phyloP scores from a whole-genome alignment of 1,140 invertebrate species.

The Ostrea denselamellosa region DNA sequence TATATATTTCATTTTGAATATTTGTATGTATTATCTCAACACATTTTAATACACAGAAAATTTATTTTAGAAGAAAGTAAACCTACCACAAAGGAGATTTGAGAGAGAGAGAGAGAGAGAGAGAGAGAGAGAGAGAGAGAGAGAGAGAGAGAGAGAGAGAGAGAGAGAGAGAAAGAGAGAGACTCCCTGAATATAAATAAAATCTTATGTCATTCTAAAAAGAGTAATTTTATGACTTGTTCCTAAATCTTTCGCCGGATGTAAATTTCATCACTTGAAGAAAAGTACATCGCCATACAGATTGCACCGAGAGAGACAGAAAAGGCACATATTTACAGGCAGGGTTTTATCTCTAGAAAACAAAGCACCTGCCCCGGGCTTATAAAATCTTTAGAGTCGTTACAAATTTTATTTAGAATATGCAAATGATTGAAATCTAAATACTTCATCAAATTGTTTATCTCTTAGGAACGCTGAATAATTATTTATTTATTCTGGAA shows the following conservation, averaged over 20 bases:
- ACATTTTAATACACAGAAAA: too few relatives aligned
- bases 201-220: not conserved
- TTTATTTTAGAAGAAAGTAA: too few relatives aligned
- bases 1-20: too few relatives aligned
- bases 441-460: not conserved
- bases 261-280: not conserved
- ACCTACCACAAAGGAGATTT: too few relatives aligned
- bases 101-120: too few relatives aligned
- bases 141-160: too few relatives aligned
- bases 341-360: not conserved
- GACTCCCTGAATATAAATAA: not conserved
- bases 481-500: not conserved
- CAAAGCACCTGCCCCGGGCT: not conserved
- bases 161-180: too few relatives aligned
- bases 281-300: not conserved
- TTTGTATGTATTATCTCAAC: too few relatives aligned
- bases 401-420: not conserved
- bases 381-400: not conserved
- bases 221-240: not conserved
- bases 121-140: too few relatives aligned
- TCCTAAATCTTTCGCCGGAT: conserved; percentile 25
- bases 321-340: not conserved
- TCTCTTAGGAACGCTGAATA: not conserved
- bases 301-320: not conserved
- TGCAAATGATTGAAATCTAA: not conserved